Evolutionary conservation across 2,113 vertebrate genomes (phyloP).

Genomic region (Pygoscelis adeliae): DNA sequence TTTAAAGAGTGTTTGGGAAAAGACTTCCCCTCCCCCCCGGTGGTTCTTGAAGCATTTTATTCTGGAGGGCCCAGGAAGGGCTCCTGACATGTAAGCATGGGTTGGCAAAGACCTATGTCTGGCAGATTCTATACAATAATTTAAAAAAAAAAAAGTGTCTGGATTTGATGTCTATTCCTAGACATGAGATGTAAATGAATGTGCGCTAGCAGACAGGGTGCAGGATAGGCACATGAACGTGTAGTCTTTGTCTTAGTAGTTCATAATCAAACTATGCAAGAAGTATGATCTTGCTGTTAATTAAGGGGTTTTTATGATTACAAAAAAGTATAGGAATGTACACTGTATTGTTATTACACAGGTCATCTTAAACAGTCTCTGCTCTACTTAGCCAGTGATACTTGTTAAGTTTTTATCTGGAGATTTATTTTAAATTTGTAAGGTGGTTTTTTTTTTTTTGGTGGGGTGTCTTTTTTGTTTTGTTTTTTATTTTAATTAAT

Average conservation of each 20-base stretch:
- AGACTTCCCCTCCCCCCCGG: too few species aligned
- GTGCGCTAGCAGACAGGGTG: background rate
- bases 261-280: background rate
- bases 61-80: background rate
- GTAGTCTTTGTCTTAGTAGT: background rate
- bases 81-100: background rate
- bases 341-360: background rate
- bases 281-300: background rate
- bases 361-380: background rate
- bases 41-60: background rate
- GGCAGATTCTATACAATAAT: background rate
- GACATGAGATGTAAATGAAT: background rate
- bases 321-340: background rate
- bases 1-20: background rate
- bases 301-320: background rate
- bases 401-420: background rate
- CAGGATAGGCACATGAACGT: background rate
- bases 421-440: background rate
- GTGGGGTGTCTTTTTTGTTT: background rate
- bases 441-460: background rate
- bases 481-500: background rate
- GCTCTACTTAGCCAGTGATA: background rate
- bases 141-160: background rate
- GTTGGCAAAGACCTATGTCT: background rate
- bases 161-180: background rate